Conservation (phyloP, 2,113 vertebrate genomes). For the Mustelus asterias region DNA sequence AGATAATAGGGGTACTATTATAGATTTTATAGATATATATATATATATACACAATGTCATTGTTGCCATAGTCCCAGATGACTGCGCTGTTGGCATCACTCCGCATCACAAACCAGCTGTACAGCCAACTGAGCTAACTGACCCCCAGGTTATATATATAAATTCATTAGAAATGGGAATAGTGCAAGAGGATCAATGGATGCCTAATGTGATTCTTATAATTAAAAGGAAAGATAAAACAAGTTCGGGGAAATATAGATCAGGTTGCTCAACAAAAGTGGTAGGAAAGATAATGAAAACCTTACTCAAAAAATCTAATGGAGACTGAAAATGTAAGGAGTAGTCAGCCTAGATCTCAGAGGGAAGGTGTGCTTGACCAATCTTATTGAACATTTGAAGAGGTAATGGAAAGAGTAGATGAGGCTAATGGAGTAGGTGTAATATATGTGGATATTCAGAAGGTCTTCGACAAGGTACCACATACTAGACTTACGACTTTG, state of each 20-base stretch:
- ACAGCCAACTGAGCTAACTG: no score
- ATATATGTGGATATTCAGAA: neutral
- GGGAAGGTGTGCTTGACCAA: neutral
- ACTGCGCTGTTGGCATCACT: no score
- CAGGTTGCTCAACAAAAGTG: neutral
- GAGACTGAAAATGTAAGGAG: neutral
- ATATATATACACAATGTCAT: no score
- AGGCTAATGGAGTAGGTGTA: neutral
- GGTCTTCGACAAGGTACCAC: neutral
- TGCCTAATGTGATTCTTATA: neutral
- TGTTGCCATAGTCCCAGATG: no score
- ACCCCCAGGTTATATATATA: neutral
- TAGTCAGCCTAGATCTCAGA: neutral
- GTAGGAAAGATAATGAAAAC: neutral
- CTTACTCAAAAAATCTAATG: no score
- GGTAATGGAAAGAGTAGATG: neutral
- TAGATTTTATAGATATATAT: no score
- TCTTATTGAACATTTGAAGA: neutral
- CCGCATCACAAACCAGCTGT: no score
- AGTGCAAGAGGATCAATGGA: neutral
- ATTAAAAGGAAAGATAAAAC: neutral
- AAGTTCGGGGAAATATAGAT: neutral
- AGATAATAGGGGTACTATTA: no score
- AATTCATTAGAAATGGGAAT: neutral
- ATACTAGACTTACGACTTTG: neutral